Evolutionary conservation across 23 tunicate genomes (phyloP).

Genomic region (Oikopleura vanhoeffeni): DNA sequence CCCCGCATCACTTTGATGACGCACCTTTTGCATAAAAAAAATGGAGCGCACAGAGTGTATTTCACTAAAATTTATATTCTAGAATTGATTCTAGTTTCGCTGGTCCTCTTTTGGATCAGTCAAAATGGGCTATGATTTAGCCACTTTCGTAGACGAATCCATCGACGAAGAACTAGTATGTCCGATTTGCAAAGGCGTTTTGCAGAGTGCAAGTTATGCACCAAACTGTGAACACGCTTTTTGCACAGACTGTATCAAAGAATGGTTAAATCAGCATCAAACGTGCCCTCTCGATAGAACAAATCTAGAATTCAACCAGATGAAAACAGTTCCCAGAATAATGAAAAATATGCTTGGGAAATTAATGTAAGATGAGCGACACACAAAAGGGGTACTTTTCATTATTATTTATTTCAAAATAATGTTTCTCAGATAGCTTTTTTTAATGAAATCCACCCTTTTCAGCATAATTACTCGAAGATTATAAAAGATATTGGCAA

Average conservation of each 20-base stretch:
- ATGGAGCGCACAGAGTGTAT: no score
- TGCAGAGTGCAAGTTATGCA: conserved; percentile 19
- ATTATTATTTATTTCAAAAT: no score
- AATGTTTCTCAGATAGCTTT: no score
- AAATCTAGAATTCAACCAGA: not conserved
- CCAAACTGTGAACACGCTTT: conserved; percentile 26
- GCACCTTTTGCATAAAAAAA: no score
- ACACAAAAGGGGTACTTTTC: no score
- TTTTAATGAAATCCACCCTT: no score
- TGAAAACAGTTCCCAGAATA: conserved; percentile 27
- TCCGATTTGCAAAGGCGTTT: conserved; percentile 27
- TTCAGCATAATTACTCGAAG: no score
- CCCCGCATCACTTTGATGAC: no score
- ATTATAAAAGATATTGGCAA: no score
- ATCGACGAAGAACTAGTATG: conserved; percentile 26
- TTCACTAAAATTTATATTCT: no score
- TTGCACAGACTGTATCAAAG: conserved; percentile 21
- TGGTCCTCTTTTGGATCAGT: no score
- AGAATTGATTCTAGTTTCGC: no score
- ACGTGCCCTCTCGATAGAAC: conserved; percentile 31
- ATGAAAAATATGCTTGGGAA: conserved; percentile 31
- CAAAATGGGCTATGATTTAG: conserved; percentile 26
- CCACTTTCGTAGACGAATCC: not conserved
- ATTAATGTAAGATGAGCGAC: not conserved
- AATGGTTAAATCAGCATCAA: conserved; percentile 20